A percentile compares a stretch with the other conserved stretches of the same genome.
Evolutionary conservation across 2,113 vertebrate genomes (phyloP).

Genomic region (Aspidoscelis tigris): DNA sequence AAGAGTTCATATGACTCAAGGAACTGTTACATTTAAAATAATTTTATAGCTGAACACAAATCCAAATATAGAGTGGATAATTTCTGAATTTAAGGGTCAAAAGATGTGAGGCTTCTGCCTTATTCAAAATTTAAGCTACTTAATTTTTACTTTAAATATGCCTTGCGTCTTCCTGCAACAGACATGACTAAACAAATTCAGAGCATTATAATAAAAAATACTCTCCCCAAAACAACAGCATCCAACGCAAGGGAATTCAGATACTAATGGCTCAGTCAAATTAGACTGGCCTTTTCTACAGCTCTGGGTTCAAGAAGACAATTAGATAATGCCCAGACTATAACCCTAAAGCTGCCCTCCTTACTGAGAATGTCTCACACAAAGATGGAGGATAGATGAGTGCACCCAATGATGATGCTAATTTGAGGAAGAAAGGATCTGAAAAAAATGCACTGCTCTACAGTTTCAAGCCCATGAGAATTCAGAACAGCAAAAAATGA

Average conservation of each 20-base stretch:
- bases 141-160: too few species aligned
- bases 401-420: not conserved
- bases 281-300: not conserved
- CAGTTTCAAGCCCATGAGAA: not conserved
- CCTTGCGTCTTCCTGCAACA: too few species aligned
- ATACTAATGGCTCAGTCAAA: not conserved
- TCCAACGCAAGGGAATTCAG: not conserved
- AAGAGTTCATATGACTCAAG: too few species aligned
- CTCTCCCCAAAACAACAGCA: not conserved
- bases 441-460: not conserved
- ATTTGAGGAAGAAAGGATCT: not conserved
- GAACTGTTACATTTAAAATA: too few species aligned
- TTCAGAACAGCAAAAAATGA: not conserved
- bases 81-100: too few species aligned
- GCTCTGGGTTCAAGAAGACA: not conserved
- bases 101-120: too few species aligned
- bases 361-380: not conserved
- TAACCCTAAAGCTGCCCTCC: not conserved
- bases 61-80: too few species aligned
- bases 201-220: not conserved
- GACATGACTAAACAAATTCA: too few species aligned
- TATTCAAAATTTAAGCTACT: too few species aligned
- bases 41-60: too few species aligned
- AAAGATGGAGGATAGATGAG: not conserved
- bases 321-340: not conserved